Base-by-base conservation (phyloP, 2,797 vertebrate species). In the Tiaroga cobitis region DNA sequence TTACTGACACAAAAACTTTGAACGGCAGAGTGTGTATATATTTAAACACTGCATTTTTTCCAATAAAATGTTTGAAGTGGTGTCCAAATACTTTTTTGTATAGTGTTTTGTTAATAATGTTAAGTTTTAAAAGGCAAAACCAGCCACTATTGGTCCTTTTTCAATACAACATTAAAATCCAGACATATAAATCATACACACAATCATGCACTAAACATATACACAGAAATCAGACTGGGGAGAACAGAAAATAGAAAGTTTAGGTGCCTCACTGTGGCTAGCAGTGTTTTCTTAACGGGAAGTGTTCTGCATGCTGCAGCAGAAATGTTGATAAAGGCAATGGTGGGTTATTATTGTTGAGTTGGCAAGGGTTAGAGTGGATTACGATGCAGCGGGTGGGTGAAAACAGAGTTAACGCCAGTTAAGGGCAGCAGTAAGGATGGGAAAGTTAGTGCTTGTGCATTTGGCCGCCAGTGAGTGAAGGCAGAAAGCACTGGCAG, bases 401-500 rank as follows among this genome's bases (percentile, higher is more conserved):
- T 78, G 34, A 75, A 51, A 87, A 51, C 68, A 78, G 16, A 1
- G 3, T 68, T 75, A 67, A 84, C 76, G 49, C 67, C 83, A 76
- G 82, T 73, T 82, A 76, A 46, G 75, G 54, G 72, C 61, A 69
- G 69, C 78, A 46, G 56, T 63, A 56, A 73, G 76, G 83, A 59
- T 79, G 81, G 80, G 79, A 82, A 69, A 63, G 74, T 84, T 84
- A 70, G 51, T 77, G 75, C 69, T 75, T 70, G 73, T 87, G 43
- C 61, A 63, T 72, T 70, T 87, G 85, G 83, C 80, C 70, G 51
- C n/a, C 72, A n/a, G 32, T 74, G 86, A 46, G 6, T 72, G 82
- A 74, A 87, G 68, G 65, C 86, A 81, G 67, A 75, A 83, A 86
- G 37, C 81, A 74, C 77, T 86, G 76, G 84, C 86, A 77, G 56